Base-by-base conservation (phyloP, 2,888 invertebrate species). In the Dolomedes plantarius region DNA sequence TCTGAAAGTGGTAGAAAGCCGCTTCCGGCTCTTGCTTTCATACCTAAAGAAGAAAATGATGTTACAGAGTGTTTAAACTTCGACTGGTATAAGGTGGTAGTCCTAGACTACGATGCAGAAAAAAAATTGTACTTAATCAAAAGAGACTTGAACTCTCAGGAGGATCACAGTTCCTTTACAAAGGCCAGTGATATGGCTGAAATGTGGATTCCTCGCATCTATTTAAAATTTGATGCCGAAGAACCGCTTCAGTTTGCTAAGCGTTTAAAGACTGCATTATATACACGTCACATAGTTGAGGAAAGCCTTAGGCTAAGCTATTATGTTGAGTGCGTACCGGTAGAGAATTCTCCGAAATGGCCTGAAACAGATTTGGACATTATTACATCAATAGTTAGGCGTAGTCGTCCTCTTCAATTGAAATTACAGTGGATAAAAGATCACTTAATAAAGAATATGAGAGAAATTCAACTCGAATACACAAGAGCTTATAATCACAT, bases 171-270 rank as follows among this genome's bases (percentile, higher is more conserved):
- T 19, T 11, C 9, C 23, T 7, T 36, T 1, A n/a, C 19, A 2
- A 62, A 32, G 6, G 23, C 28, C 1, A 9, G 19, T 27, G 56
- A 81, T 23, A 2, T 0, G 46, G 46, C 23, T 11, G 81, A 73
- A 28, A 69, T 74, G 16, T 87, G 82, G 81, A 28, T 87, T 23
- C 73, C 72, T 13, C 62, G 87, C 0, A 77, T 87, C 39, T 78
- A 87, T 64, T 29, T 87, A 23, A 82, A 67, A 36, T 87, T 87
- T 41, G 67, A 73, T 9, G 77, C 81, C 3, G 87, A 87, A 56
- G 82, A 87, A 13, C 68, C 87, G 6, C 16, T 78, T 7, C 67
- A 29, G 3, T 87, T 78, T 68, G 76, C 68, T 16, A 41, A 46
- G 29, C 23, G 87, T 56, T 32, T 87, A 19, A 32, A 27, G 16